These are phyloP conservation scores for Crenichthys baileyi DNA, from an alignment of 2,797 vertebrate genomes.

Conservation along the genomic window DNA sequence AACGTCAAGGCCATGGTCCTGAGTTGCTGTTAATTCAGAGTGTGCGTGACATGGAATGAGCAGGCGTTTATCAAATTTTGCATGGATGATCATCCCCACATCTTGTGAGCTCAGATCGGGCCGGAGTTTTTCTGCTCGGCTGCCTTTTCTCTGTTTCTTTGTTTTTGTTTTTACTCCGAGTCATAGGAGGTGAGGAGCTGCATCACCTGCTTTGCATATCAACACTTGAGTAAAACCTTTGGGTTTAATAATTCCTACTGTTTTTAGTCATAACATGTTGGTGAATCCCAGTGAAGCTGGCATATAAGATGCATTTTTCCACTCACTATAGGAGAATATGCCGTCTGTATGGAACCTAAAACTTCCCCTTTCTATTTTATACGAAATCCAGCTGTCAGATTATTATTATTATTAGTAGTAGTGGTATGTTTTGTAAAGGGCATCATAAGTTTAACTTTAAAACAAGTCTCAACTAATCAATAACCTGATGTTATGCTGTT, in stretches of 20 bases:
- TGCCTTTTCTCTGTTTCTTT: slow-evolving; percentile 35
- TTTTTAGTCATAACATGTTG: slow-evolving; percentile 12
- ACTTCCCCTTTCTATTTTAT: background rate
- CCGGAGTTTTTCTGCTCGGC: slow-evolving; percentile 41
- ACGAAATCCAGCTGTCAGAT: background rate
- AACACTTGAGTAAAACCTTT: slow-evolving; percentile 22
- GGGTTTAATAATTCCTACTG: slow-evolving; percentile 27
- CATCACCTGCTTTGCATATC: slow-evolving; percentile 50
- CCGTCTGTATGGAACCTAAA: background rate
- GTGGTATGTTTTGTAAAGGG: background rate
- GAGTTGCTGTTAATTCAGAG: slow-evolving; percentile 20
- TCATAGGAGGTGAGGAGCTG: slow-evolving; percentile 22
- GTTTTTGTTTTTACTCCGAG: slow-evolving; percentile 44
- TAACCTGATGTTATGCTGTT: too few relatives aligned
- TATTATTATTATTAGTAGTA: background rate
- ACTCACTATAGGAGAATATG: background rate
- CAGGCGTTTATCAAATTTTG: slow-evolving; percentile 29
- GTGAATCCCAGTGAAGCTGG: background rate
- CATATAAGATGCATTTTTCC: background rate
- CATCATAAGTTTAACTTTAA: background rate
- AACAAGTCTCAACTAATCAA: background rate
- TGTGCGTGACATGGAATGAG: slow-evolving; percentile 7
- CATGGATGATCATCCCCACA: slow-evolving; percentile 33
- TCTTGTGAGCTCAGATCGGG: slow-evolving; percentile 22
- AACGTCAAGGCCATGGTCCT: slow-evolving; percentile 33